Base-by-base conservation (phyloP, 2,797 vertebrate species). In the Peromyscus attwateri region DNA sequence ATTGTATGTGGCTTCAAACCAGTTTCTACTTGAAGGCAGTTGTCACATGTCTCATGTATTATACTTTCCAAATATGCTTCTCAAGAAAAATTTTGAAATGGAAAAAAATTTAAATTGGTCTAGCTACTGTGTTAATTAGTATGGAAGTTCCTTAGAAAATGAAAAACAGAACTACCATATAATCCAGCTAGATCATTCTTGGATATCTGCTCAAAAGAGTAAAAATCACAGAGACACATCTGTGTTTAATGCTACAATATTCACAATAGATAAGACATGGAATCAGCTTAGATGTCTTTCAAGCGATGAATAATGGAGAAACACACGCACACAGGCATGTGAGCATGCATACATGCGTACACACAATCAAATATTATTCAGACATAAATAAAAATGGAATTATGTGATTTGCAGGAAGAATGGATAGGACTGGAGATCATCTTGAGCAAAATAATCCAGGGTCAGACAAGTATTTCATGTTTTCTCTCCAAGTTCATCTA, bases 51-150 rank as follows among this genome's bases (percentile, higher is more conserved):
- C 23, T n/a, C 31, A 64, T 0, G 5, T 49, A n/a, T 29, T n/a
- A 66, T 19, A 27, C 4, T 81, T 89, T 87, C 91, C 76, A 84
- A 43, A 92, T 73, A 57, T 88, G 55, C 37, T 89, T 87, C 29
- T 94, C 14, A 70, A 19, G 68, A 81, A 91, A 93, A 23, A 94
- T 3, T 52, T 87, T 62, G 29, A 64, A 94, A 82, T n/a, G 21
- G 11, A 64, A 85, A 70, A 75, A 60, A 12, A 43, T 25, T 34
- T 23, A 83, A 31, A 71, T 55, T n/a, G 40, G 17, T 43, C 2
- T 17, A 60, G n/a, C 5, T 13, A 75, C 55, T 75, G 3, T 75
- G 27, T 37, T 23, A 60, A 88, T 88, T 27, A 88, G 10, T 5
- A 43, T 43, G 0, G 5, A 55, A 57, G 52, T 29, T 75, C 68